A percentile compares a stretch with the other conserved stretches of the same genome.
phyloP scores from a whole-genome alignment of 2,888 invertebrate species.

The Eurytoma californica region DNA sequence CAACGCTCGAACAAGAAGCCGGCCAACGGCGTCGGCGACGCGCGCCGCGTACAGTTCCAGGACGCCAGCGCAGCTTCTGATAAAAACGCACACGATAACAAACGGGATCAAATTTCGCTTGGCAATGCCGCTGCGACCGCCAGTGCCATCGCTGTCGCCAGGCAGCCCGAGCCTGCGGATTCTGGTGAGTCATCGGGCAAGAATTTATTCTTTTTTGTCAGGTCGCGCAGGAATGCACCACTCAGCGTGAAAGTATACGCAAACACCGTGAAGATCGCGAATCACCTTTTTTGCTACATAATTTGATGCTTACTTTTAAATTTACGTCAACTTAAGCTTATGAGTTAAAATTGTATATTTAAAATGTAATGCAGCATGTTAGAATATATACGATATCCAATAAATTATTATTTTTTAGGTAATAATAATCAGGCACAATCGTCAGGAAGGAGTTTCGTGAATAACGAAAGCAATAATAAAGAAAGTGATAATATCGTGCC shows the following conservation, averaged over 20 bases:
- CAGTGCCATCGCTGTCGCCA: background rate
- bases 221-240: background rate
- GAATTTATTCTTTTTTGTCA: slow-evolving; percentile 14
- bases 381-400: no score
- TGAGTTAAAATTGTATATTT: background rate
- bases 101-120: slow-evolving; percentile 30
- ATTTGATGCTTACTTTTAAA: background rate
- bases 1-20: slow-evolving; percentile 59
- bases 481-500: slow-evolving; percentile 62
- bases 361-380: background rate
- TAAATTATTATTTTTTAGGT: slow-evolving; percentile 8
- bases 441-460: slow-evolving; percentile 56
- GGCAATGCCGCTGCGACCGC: background rate
- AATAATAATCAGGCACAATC: slow-evolving; percentile 20
- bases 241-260: background rate
- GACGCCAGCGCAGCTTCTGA: slow-evolving; percentile 53
- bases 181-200: slow-evolving; percentile 39
- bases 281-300: background rate
- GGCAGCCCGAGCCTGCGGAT: slow-evolving; percentile 16
- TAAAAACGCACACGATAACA: slow-evolving; percentile 4
- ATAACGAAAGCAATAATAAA: slow-evolving; percentile 57
- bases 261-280: background rate
- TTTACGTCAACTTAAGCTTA: background rate
- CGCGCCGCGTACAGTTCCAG: slow-evolving; percentile 67
- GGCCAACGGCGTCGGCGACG: slow-evolving; percentile 41